Evolutionary conservation across 2,888 invertebrate species (phyloP).

Genomic region (Torymus auratus): DNA sequence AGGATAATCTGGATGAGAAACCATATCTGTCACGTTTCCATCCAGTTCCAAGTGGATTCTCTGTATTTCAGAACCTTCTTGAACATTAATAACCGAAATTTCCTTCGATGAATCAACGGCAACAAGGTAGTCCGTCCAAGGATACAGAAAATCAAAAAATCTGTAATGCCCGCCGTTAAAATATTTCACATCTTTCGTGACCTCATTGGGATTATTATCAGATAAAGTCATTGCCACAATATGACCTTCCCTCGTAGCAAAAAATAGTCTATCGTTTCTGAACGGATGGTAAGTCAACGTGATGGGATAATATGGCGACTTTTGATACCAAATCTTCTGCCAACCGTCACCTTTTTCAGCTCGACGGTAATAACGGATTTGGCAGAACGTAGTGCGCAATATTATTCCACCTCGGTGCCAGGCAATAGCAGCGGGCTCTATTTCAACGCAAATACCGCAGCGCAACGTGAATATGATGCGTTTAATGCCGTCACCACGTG

Average conservation of each 20-base stretch:
- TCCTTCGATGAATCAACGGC: conserved; percentile 62
- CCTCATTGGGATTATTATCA: conserved; percentile 10
- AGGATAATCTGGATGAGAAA: conserved; percentile 69
- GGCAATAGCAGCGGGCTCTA: conserved; percentile 64
- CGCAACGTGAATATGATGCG: conserved; percentile 66
- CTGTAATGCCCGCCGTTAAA: conserved; percentile 63
- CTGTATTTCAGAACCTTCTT: conserved; percentile 62
- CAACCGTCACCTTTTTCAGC: conserved; percentile 61
- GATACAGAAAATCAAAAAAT: conserved; percentile 68
- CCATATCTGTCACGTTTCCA: conserved; percentile 62
- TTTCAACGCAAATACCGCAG: conserved; percentile 64
- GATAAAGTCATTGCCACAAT: conserved; percentile 65
- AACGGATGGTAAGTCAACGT: conserved; percentile 64
- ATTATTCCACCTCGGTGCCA: conserved; percentile 71
- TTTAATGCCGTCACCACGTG: conserved; percentile 63
- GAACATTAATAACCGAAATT: conserved; percentile 64
- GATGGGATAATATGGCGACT: conserved; percentile 59
- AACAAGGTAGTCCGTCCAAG: conserved; percentile 69
- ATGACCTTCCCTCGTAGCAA: conserved; percentile 68
- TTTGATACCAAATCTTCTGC: conserved; percentile 64
- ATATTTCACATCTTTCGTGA: conserved; percentile 49
- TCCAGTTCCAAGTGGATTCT: conserved; percentile 60
- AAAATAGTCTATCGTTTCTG: conserved; percentile 65
- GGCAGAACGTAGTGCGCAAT: conserved; percentile 70
- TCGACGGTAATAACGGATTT: conserved; percentile 67